Evolutionary conservation across 2,797 vertebrate species (phyloP).

Genomic region (Caiman crocodilus): DNA sequence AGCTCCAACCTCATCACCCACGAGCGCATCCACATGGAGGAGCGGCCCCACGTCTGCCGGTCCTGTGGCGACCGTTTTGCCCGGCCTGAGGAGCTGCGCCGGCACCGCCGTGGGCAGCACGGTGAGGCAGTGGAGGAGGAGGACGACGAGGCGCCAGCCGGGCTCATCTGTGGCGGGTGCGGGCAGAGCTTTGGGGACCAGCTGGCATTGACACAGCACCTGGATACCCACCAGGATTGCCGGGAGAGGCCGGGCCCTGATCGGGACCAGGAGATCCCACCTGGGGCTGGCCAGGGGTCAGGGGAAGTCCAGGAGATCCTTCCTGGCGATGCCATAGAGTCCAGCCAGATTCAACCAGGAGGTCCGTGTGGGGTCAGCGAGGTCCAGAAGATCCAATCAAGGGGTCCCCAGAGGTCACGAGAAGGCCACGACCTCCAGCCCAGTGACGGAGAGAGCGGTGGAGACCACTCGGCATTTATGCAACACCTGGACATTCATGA

Average conservation of each 20-base stretch:
- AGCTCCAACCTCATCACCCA: slow-evolving; percentile 75
- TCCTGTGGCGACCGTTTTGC: slow-evolving; percentile 72
- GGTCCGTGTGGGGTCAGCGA: too few species aligned
- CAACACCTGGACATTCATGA: too few species aligned
- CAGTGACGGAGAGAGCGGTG: too few species aligned
- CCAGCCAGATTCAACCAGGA: too few species aligned
- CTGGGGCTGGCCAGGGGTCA: too few species aligned
- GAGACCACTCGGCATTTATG: too few species aligned
- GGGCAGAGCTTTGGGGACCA: neutral
- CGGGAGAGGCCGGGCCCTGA: neutral
- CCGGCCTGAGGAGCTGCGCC: slow-evolving; percentile 65
- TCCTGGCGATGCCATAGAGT: too few species aligned
- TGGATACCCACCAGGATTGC: neutral
- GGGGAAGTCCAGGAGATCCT: too few species aligned
- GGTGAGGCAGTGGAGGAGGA: slow-evolving; percentile 30
- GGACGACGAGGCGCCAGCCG: slow-evolving; percentile 11
- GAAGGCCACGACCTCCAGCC: too few species aligned
- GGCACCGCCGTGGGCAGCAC: slow-evolving; percentile 63
- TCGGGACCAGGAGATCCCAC: too few species aligned
- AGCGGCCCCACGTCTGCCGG: slow-evolving; percentile 72
- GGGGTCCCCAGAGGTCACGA: too few species aligned
- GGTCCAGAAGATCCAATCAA: too few species aligned
- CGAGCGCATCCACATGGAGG: slow-evolving; percentile 73
- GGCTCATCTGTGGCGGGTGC: neutral
- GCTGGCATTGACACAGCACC: neutral